Evolutionary conservation across 2,888 invertebrate genomes (phyloP), one percentile per base, ranked within the genome.

Genomic region (Gonocerus acuteangulatus): DNA sequence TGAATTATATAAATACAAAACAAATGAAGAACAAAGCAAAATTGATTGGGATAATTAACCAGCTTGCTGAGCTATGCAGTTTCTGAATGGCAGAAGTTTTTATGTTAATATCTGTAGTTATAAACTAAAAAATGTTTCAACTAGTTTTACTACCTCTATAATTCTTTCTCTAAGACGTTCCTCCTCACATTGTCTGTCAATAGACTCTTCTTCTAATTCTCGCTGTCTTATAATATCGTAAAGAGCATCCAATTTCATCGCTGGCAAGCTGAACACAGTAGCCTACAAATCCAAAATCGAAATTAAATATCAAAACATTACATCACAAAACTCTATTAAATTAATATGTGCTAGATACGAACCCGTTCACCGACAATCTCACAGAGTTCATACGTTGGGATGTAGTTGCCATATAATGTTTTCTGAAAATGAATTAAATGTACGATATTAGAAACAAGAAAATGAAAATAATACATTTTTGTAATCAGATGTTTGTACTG

Each of bases 361-460:
- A 57, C 57, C 47, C 34, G 22, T 27, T 57, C 45, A 7, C 16
- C 32, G 4, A 57, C 32, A 23, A 57, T 45, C 19, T 47, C 18
- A n/a, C 57, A 57, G 15, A 59, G 22, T 23, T 59, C 48, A 16
- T 39, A 45, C 16, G 39, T 23, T 15, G 63, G 63, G 13, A 64
- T 58, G 48, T 64, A 64, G 52, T 64, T 64, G 15, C 63, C 63
- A 9, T 61, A 64, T 11, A 45, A 18, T 7, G 63, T 64, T 36
- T 52, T 49, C 63, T 64, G 51, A n/a, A 45, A 45, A n/a, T n/a
- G n/a, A n/a, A 60, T n/a, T 6, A 62, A 48, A 23, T n/a, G n/a
- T n/a, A n/a, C n/a, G n/a, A n/a, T n/a, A n/a, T n/a, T n/a, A n/a
- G n/a, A n/a, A n/a, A n/a, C n/a, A n/a, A n/a, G n/a, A n/a, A n/a